Conservation (phyloP, 2,797 vertebrate genomes). For the Gymnocypris eckloni region DNA sequence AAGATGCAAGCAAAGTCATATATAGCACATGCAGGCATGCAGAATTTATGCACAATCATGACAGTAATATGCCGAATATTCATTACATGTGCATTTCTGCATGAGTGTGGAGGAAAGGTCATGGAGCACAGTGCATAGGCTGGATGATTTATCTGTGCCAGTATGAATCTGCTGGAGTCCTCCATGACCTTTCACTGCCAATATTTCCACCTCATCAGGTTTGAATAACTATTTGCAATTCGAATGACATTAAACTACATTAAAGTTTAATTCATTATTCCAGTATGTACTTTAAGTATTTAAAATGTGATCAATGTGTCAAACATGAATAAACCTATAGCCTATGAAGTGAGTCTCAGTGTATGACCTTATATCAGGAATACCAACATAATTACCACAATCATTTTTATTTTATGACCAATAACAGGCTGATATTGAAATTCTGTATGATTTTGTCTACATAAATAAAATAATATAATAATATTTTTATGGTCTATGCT, state of each 20-base stretch:
- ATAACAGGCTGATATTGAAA: background rate
- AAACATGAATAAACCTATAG: background rate
- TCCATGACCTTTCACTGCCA: conserved; percentile 26
- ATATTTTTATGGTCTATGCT: too few species aligned
- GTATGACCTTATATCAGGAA: background rate
- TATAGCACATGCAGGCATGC: background rate
- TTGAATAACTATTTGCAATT: background rate
- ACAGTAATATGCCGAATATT: background rate
- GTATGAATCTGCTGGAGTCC: conserved; percentile 6
- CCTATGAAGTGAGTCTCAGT: background rate
- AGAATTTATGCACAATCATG: conserved; percentile 3
- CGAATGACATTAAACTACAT: background rate
- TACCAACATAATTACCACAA: background rate
- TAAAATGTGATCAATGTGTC: background rate
- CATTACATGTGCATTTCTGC: background rate
- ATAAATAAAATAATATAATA: background rate
- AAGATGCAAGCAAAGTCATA: background rate
- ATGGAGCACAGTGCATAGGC: conserved; percentile 26
- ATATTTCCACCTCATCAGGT: conserved; percentile 16
- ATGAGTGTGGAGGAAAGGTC: conserved; percentile 23
- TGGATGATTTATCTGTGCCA: conserved; percentile 52
- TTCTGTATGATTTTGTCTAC: background rate
- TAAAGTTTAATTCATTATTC: background rate
- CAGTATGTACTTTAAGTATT: background rate
- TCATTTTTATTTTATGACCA: too few species aligned